Evolutionary conservation across 2,888 invertebrate genomes (phyloP), one percentile per base, ranked within the genome.

Genomic region (Meteorus colon): DNA sequence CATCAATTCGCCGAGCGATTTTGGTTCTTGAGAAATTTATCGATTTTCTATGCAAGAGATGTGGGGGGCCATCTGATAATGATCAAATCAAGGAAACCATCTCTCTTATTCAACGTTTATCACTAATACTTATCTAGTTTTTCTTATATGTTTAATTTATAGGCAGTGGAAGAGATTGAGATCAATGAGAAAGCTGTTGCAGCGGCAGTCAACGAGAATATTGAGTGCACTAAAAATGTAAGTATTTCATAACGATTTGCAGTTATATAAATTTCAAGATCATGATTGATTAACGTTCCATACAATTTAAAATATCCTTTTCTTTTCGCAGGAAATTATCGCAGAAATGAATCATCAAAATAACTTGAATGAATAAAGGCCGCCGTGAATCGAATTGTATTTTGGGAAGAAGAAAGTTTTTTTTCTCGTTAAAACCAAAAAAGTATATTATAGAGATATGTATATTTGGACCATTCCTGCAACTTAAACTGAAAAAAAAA

Each of bases 371-470:
- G 89, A 89, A 87, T 89, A 89, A 89, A 73, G 37, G 80, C 48
- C 85, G 83, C 82, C 86, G 82, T 83, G 85, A 86, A 86, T 82
- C 84, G 86, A 88, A 87, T 86, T 88, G 86, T 87, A 89, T 86
- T 88, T 88, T 89, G 88, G 87, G 86, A 89, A 88, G 87, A 88
- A 89, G 87, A 89, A 88, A 86, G 84, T 88, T 89, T 89, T 89
- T 89, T 89, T 86, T 89, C 88, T 89, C 89, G 88, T 88, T 88
- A 89, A 89, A 89, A 89, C 89, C 89, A 88, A 89, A 89, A 87
- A 87, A 87, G 85, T 88, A 89, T 89, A 89, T 89, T 87, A 88
- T 88, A 89, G 89, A 89, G 88, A 88, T 89, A 88, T 89, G 87
- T 88, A 89, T 87, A 88, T 89, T 89, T 88, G 89, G 88, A 89